Conservation (phyloP, 2,113 vertebrate genomes). For the Myotis yumanensis region DNA sequence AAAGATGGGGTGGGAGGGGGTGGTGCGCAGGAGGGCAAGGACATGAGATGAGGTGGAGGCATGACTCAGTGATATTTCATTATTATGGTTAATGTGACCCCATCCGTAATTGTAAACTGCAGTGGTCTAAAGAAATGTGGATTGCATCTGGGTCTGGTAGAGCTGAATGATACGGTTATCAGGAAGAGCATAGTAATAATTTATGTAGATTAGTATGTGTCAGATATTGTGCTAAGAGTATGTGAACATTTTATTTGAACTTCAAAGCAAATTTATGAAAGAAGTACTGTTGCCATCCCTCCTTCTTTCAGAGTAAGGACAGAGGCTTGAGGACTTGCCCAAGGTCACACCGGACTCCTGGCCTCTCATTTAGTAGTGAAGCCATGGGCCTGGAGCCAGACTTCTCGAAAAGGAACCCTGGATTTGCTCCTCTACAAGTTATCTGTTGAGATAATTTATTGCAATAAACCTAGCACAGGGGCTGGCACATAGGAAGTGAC, state of each 20-base stretch:
- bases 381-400: neutral
- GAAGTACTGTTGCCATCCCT: neutral
- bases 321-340: neutral
- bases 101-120: neutral
- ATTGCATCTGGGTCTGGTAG: neutral
- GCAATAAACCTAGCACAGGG: neutral
- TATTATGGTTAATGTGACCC: neutral
- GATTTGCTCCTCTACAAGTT: neutral
- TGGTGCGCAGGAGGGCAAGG: fast-evolving
- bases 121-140: neutral
- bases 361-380: neutral
- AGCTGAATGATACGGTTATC: neutral
- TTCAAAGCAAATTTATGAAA: neutral
- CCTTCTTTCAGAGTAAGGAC: neutral
- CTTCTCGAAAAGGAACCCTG: neutral
- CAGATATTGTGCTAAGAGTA: neutral
- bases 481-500: neutral
- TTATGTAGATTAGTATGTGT: neutral
- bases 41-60: neutral
- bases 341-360: neutral
- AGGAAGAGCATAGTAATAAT: neutral
- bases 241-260: neutral
- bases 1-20: fast-evolving
- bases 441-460: neutral
- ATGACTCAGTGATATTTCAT: neutral